Base-by-base conservation (phyloP, 1,140 invertebrate genomes). In the Asobara japonica region DNA sequence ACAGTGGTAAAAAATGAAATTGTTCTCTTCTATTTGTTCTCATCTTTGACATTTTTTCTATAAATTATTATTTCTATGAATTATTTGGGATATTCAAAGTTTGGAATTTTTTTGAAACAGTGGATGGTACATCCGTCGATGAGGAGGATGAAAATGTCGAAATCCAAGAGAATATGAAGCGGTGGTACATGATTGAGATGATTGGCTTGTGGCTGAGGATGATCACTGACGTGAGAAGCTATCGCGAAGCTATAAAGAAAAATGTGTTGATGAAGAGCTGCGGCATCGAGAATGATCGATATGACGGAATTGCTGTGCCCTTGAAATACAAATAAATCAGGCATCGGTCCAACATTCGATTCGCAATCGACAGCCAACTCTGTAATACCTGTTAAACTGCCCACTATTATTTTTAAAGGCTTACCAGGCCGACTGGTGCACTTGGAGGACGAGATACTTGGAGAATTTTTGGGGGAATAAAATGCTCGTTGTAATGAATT, bases 161-260 rank as follows among this genome's bases (percentile, higher is more conserved):
- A 64, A 33, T 74, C 33, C 66, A 77, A 16, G 64, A 73, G 56
- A 77, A 73, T 30, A 77, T 77, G 69, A 77, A 75, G 38, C 65
- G 71, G 66, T 77, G 76, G 76, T 77, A 77, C 41, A 77, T 77
- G 76, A 74, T 77, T 56, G 76, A 77, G 51, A 72, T 77, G 66
- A 73, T 77, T 66, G 76, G 76, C n/a, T 20, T 77, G 22, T 77
- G 76, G 76, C 45, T 77, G 31, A 75, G 71, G 68, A 67, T 75
- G 36, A 65, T 77, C 8, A 75, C 69, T 27, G 69, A 77, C 68
- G 61, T 73, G 11, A 73, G 69, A 20, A 70, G 64, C 38, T 77
- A 75, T 71, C 69, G 76, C 29, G 73, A 71, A 69, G 66, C 72
- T 64, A 74, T 77, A 30, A 73, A 74, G 41, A 73, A 45, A 10